Evolutionary conservation across 64 coral and sea anemone genomes (phyloP).

Genomic region (Cladopsammia gracilis): DNA sequence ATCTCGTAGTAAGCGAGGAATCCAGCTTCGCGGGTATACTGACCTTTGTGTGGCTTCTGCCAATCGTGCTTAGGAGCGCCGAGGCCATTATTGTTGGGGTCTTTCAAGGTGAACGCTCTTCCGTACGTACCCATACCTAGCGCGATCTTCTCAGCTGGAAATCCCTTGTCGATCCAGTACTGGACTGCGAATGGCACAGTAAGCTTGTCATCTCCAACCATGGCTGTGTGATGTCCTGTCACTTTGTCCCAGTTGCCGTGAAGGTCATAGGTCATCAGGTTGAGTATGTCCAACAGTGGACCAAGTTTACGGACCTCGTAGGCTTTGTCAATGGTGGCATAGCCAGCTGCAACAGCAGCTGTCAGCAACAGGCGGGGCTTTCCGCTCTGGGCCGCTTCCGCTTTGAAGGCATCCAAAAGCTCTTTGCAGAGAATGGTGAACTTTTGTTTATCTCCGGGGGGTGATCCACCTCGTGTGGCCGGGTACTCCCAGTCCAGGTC

Average conservation of each 20-base stretch:
- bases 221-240: constrained; percentile 81
- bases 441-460: constrained; percentile 68
- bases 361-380: constrained; percentile 75
- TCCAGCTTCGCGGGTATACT: constrained; percentile 39
- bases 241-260: constrained; percentile 76
- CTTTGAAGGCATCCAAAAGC: constrained; percentile 69
- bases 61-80: constrained; percentile 50
- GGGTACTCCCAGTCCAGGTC: constrained; percentile 91
- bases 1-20: constrained; percentile 79
- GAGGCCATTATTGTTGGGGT: background rate
- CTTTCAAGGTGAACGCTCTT: constrained; percentile 50
- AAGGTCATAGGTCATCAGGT: constrained; percentile 85
- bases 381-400: constrained; percentile 41
- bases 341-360: constrained; percentile 78
- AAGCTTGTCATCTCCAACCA: constrained; percentile 67
- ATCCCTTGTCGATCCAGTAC: constrained; percentile 78
- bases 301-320: constrained; percentile 54
- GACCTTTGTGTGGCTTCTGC: constrained; percentile 44
- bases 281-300: constrained; percentile 43
- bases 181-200: constrained; percentile 54
- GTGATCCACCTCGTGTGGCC: constrained; percentile 57
- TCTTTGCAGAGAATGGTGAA: constrained; percentile 79
- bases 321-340: constrained; percentile 63
- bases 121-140: constrained; percentile 72
- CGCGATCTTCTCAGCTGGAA: constrained; percentile 66